Evolutionary conservation across 1,140 invertebrate genomes (phyloP), one percentile per base, ranked within the genome.

Genomic region (Cyphomyrmex costatus): DNA sequence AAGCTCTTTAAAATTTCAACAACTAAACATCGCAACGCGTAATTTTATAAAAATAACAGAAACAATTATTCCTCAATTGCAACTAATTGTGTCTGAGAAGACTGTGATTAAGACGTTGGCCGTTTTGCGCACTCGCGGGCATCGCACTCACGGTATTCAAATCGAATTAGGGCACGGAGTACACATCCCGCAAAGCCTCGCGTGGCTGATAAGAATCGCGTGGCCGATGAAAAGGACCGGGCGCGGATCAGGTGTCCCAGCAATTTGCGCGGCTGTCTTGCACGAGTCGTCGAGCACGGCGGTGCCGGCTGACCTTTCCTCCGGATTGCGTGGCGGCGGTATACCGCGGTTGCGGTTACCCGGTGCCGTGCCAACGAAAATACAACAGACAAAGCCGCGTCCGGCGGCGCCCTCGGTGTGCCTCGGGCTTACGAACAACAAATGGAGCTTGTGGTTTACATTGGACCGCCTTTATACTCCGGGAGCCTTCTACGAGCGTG

Each of bases 371-470:
- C 74, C 78, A 86, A 90, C 85, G 86, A 86, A 91, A 92, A 91
- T 87, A 88, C 82, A 56, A 70, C 53, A 51, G 86, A 78, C 68
- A 78, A 71, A 88, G 70, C 16, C 4, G 27, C 8, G 36, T 24
- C 21, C 46, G 46, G 46, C 46, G 46, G 46, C 46, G 46, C 24
- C 27, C 76, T 36, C 66, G 58, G 27, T 46, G 36, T 21, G 49
- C 80, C 58, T 42, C 71, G 85, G 79, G 85, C 85, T 86, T 91
- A 85, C 77, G 49, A 86, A 86, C 82, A 89, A 88, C 86, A 90
- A 91, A 91, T 80, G 90, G 85, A 89, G 87, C 87, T 90, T 85
- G 86, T 68, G 86, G 91, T 85, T 91, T 85, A 87, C 77, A 82
- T 84, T 68, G 68, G 58, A 12, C 21, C 56, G 80, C 61, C 65